Evolutionary conservation across 2,797 vertebrate species (phyloP).

Genomic region (Acipenser transmontanus): DNA sequence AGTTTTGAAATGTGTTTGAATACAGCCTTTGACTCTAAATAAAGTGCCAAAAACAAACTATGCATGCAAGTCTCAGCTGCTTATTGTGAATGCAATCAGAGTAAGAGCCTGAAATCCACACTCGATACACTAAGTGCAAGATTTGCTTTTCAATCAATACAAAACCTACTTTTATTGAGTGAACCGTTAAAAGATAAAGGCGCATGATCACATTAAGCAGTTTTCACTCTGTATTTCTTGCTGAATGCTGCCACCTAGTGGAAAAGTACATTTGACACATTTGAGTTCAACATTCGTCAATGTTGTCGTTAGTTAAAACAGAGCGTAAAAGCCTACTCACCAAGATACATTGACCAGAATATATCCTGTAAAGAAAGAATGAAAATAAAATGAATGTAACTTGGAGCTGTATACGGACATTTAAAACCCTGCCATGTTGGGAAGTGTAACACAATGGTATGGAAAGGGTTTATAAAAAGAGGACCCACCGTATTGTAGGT

Average conservation of each 20-base stretch:
- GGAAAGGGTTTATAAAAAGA: background rate
- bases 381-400: background rate
- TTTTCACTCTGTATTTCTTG: too few relatives aligned
- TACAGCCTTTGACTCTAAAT: too few relatives aligned
- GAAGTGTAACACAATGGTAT: background rate
- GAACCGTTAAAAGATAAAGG: too few relatives aligned
- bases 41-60: too few relatives aligned
- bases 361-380: slow-evolving; percentile 50
- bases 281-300: background rate
- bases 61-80: too few relatives aligned
- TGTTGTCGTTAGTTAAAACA: background rate
- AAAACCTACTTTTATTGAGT: too few relatives aligned
- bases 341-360: slow-evolving; percentile 69
- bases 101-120: too few relatives aligned
- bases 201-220: too few relatives aligned
- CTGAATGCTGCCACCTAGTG: background rate
- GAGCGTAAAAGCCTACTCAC: slow-evolving; percentile 42
- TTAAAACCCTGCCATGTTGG: background rate
- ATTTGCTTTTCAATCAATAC: too few relatives aligned
- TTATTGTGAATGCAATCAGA: too few relatives aligned
- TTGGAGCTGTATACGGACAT: background rate
- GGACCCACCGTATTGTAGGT: slow-evolving; percentile 60
- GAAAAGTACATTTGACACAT: background rate
- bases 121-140: too few relatives aligned
- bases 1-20: too few relatives aligned